Evolutionary conservation across 2,797 vertebrate species (phyloP), one percentile per base, ranked within the genome.

Genomic region (Hypotaenidia okinawae): DNA sequence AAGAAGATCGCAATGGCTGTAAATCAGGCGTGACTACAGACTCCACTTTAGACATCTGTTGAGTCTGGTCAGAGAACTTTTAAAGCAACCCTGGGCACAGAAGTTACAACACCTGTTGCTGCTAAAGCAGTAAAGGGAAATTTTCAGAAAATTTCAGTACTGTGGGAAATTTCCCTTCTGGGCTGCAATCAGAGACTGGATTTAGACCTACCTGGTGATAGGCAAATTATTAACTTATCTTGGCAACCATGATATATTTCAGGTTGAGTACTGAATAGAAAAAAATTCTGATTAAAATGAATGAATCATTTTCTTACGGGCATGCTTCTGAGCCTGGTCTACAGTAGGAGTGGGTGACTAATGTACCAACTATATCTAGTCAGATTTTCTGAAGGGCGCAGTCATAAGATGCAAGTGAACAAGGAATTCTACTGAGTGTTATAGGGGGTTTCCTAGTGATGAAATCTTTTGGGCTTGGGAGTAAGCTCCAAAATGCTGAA

Each of bases 141-240:
- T 89, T 95, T 87, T 92, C 39, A 88, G 74, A 93, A 95, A 92
- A 90, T 81, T 75, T 86, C 32, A 18, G 7, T 62, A 4, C 28
- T 66, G 14, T 62, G 25, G 27, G 55, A 95, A 95, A 94, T 93
- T 95, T 97, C 75, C 75, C 49, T 68, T 89, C 67, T 64, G 47
- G 39, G 27, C 21, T 64, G 33, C 58, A 68, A n/a, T 84, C 55
- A 90, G 55, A 89, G 19, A 28, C 28, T 8, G 12, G 28, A 84
- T 92, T 72, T 52, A 92, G 54, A 82, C 39, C 21, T 61, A 77
- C 63, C 55, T 79, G 67, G 7, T 80, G 84, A 93, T 84, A 94
- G 52, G 67, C 70, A 95, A 90, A 90, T 90, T 57, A 84, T 86
- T 84, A 66, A 51, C 51, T 81, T 91, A 52, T 89, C 80, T 92